phyloP scores from a whole-genome alignment of 2,888 invertebrate species.

The Mongoloraphidia duomilia region DNA sequence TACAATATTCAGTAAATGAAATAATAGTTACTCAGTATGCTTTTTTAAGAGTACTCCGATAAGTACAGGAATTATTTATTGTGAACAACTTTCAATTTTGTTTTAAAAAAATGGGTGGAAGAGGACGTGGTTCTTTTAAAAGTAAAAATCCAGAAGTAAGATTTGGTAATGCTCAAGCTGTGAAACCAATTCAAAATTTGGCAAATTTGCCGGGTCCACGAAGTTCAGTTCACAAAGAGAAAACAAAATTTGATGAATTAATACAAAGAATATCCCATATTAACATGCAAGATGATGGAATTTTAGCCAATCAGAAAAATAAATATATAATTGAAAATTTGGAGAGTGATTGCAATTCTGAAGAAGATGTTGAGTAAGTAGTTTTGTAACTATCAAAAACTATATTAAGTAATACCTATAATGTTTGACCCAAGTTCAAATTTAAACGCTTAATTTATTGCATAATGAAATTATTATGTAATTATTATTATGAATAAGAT shows the following conservation, averaged over 20 bases:
- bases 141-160: conserved; percentile 1
- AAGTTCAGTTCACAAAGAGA: neutral
- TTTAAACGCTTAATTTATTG: too few species aligned
- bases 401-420: too few species aligned
- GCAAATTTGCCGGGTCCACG: neutral
- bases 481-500: too few species aligned
- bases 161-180: neutral
- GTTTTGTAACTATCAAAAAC: too few species aligned
- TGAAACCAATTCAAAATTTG: neutral
- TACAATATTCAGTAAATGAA: too few species aligned
- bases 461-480: too few species aligned
- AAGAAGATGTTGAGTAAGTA: conserved; percentile 24
- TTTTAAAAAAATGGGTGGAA: neutral
- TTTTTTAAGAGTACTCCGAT: too few species aligned
- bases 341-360: conserved; percentile 20
- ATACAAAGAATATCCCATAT: conserved; percentile 22
- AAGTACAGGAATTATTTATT: neutral
- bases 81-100: neutral
- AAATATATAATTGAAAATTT: conserved; percentile 23
- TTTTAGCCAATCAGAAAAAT: conserved; percentile 26
- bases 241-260: conserved; percentile 16
- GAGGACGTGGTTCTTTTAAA: conserved; percentile 1
- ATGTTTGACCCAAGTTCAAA: too few species aligned
- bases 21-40: too few species aligned
- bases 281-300: conserved; percentile 26